Base-by-base conservation (phyloP, 2,797 vertebrate species). In the Taenioides sp. region DNA sequence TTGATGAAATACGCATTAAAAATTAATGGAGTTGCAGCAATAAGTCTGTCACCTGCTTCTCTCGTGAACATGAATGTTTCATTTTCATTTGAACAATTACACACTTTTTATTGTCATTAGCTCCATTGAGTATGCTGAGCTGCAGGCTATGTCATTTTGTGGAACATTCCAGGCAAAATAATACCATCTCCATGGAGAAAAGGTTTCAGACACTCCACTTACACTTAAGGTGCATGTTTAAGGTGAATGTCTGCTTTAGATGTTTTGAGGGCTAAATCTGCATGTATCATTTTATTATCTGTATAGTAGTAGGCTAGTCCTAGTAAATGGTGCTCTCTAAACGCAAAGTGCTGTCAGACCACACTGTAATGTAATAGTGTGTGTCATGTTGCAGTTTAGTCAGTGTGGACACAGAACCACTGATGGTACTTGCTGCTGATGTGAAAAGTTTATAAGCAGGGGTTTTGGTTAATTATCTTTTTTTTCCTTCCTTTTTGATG, bases 381-480 rank as follows among this genome's bases (percentile, higher is more conserved):
- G 58, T 59, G 58, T 59, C 58, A 59, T 59, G 58, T 59, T 59
- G 25, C 58, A 11, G 14, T 57, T 57, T 57, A 14, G 22, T 25
- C 22, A n/a, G 9, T 57, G 54, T 57, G 54, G n/a, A 55, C 9
- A 57, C 11, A 14, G 7, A 55, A 57, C 22, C 10, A 54, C 52
- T n/a, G 52, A 54, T 54, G 52, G 52, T 54, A 14, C 40, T 14
- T 43, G 40, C 2, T 52, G 49, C 52, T 54, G 52, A 54, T 54
- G 7, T 54, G 52, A 54, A 54, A 54, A 11, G 52, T 54, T 25
- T 23, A 20, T 54, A 54, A 3, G 9, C 54, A 57, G 3, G 22
- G n/a, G 11, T 4, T 57, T n/a, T 9, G 22, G 7, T 22, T 20
- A 20, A 7, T 52, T 50, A 7, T 20, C 5, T 50, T 20, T n/a